Evolutionary conservation across 2,797 vertebrate species (phyloP), one percentile per base, ranked within the genome.

Genomic region (Naso thynnoides): DNA sequence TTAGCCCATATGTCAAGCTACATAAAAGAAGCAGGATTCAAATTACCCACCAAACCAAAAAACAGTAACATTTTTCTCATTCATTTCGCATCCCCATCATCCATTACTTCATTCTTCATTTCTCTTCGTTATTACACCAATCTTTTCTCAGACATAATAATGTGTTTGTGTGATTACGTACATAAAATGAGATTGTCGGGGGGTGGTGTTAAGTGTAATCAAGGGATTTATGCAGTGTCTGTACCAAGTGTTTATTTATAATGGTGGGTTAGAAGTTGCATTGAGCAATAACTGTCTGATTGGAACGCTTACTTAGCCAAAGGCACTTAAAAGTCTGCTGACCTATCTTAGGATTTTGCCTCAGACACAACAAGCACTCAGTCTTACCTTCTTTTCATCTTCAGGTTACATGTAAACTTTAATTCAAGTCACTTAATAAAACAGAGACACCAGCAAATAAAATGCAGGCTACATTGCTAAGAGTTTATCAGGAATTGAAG

Each of bases 251-350:
- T 57, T 82, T 63, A 39, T 65, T 52, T 29, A 42, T 42, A 59
- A 82, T 61, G 56, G 41, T 42, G 44, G 66, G 62, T 71, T 74
- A 27, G 48, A 57, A 70, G 64, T 53, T 49, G 61, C 44, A n/a
- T 59, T 75, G 65, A 50, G 73, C 45, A 76, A 73, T 26, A 81
- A 78, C 59, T 24, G 75, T 87, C 81, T 73, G 66, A 82, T 75
- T 78, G 59, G 66, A 78, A 79, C 50, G 41, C 76, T 86, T 59
- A 67, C 77, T 83, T 69, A 80, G 88, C 89, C 89, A 39, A 94
- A 94, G 94, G 94, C 93, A 94, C 93, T 94, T 94, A 75, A 82
- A 90, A 88, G 79, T 89, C 78, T 75, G 71, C 72, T 79, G 67
- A 60, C 50, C 67, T 44, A 63, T 70, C 21, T 84, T 24, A 54